Evolutionary conservation across 2,113 vertebrate species (phyloP), one percentile per base, ranked within the genome.

Genomic region (Herpetotheres cachinnans): DNA sequence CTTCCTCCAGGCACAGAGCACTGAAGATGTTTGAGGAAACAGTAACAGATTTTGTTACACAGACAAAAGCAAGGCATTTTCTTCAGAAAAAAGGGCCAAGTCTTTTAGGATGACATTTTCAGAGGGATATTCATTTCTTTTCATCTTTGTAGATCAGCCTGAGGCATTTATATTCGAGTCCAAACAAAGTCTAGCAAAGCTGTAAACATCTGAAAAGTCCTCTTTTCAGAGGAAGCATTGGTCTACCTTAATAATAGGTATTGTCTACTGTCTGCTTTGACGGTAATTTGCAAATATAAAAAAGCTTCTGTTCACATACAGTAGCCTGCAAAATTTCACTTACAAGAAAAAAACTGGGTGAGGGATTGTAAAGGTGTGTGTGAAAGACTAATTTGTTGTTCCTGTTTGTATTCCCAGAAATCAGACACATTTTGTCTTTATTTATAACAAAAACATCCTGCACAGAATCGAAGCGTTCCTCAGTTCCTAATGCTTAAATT

Each of bases 21-120:
- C 32, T 2, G 15, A 74, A 74, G 77, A 77, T 77, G 54, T 72
- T 89, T 10, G 9, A 87, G 82, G 81, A 91, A 95, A 96, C 61
- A 90, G 52, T 79, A 91, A 81, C 49, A 89, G 84, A 96, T 93
- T 94, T 94, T 96, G 73, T 79, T 91, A 91, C 72, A 86, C 2
- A 89, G 83, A 69, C 38, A 72, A 79, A 83, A 93, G 70, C 36
- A 71, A 84, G 44, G 16, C 44, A 65, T 89, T 82, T 82, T 80
- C 44, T 76, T 89, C 8, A 61, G 42, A 11, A 70, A 83, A 93
- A 54, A 13, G 11, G 34, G 38, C 7, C 56, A 56, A 85, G 56
- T 36, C 61, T 96, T 95, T 76, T 17, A 76, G 54, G 66, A 93
- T 85, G 73, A 82, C 90, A 90, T 96, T 85, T 91, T 85, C 82